phyloP scores from a whole-genome alignment of 2,797 vertebrate genomes.

The Tragopan temminckii region DNA sequence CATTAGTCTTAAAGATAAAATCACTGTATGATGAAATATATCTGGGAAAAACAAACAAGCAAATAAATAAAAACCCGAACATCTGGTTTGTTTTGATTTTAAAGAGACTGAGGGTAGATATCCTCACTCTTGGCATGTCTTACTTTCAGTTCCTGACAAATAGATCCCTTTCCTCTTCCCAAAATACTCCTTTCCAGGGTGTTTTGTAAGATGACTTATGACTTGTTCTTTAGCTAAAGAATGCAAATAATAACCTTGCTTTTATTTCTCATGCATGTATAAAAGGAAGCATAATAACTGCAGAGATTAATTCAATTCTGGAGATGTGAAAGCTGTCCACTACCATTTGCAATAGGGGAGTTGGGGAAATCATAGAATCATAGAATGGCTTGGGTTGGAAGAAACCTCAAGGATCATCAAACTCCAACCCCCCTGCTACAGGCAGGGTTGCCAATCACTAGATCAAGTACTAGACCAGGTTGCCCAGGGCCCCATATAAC shows the following conservation, averaged over 20 bases:
- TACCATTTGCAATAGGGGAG: neutral
- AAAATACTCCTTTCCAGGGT: neutral
- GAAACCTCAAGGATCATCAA: too few relatives aligned
- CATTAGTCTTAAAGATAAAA: neutral
- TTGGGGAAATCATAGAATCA: neutral
- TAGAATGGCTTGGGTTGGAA: too few relatives aligned
- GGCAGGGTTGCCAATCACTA: too few relatives aligned
- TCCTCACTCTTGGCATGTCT: neutral
- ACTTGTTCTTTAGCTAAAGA: neutral
- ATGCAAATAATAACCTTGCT: neutral
- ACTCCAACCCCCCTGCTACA: too few relatives aligned
- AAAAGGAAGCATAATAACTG: slow-evolving; percentile 3
- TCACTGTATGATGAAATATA: neutral
- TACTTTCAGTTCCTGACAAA: neutral
- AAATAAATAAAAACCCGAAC: neutral
- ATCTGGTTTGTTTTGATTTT: neutral
- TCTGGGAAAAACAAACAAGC: too few relatives aligned
- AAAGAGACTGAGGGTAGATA: neutral
- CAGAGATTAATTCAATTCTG: neutral
- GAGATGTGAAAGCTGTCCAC: neutral
- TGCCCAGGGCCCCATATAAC: too few relatives aligned
- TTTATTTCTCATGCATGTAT: neutral
- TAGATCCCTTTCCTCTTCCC: neutral
- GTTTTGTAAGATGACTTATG: neutral
- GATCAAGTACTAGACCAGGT: too few relatives aligned